A percentile compares a stretch with the other conserved stretches of the same genome.
Evolutionary conservation across 2,888 invertebrate species (phyloP).

Genomic region (Nymphalis polychloros): DNA sequence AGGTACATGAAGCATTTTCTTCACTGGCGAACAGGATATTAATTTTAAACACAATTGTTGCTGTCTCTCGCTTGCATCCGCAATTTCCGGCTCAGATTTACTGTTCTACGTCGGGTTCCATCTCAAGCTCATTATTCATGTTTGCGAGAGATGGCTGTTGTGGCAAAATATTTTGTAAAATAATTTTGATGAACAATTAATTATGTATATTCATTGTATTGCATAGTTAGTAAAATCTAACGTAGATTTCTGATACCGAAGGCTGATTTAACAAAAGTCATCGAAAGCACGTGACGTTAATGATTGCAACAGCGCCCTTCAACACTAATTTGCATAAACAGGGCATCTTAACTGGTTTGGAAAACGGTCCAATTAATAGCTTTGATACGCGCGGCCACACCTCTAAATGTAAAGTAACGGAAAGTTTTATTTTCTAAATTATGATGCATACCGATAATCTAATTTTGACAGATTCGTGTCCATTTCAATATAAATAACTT

Average conservation of each 20-base stretch:
- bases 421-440: slow-evolving; percentile 9
- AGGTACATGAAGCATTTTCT: too few relatives aligned
- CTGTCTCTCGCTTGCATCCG: too few relatives aligned
- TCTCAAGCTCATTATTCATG: too few relatives aligned
- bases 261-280: background rate
- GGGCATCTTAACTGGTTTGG: slow-evolving; percentile 6
- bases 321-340: slow-evolving; percentile 8
- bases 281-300: background rate
- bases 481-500: too few relatives aligned
- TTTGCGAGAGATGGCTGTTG: too few relatives aligned
- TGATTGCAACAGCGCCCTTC: background rate
- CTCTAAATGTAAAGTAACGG: slow-evolving; percentile 8
- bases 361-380: slow-evolving; percentile 10
- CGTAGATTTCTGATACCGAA: background rate
- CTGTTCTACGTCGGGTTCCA: too few relatives aligned
- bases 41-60: too few relatives aligned
- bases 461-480: background rate
- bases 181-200: too few relatives aligned
- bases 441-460: background rate
- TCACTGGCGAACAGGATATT: too few relatives aligned
- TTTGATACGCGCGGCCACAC: background rate
- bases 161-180: too few relatives aligned
- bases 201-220: too few relatives aligned
- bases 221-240: background rate
- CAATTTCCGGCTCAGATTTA: too few relatives aligned